These are phyloP conservation scores for Nymphalis polychloros DNA, from an alignment of 2,888 invertebrate genomes.

Conservation along the genomic window DNA sequence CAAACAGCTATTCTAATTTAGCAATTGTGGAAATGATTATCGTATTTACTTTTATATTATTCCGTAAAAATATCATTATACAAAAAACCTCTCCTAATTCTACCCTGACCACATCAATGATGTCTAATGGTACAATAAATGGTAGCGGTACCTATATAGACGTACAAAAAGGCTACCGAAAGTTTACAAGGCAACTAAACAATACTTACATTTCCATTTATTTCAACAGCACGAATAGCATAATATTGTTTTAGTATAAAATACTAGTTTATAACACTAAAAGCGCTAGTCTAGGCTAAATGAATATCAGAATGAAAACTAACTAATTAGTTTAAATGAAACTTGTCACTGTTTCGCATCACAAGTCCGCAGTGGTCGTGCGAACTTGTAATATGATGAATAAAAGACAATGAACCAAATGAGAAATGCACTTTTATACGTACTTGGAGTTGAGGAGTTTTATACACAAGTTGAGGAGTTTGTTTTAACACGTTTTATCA, in stretches of 20 bases:
- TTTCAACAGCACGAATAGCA: not conserved
- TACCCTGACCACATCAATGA: no score
- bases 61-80: no score
- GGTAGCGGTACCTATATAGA: no score
- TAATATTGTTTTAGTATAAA: not conserved
- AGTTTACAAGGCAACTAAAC: not conserved
- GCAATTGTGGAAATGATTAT: no score
- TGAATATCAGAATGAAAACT: constrained; percentile 9
- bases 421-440: constrained; percentile 16
- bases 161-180: no score
- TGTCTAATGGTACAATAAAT: no score
- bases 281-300: not conserved
- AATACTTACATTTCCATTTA: not conserved
- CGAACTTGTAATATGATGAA: constrained; percentile 18
- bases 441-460: constrained; percentile 3
- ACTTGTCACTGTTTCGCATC: constrained; percentile 19
- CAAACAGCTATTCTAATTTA: no score
- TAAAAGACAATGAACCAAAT: constrained; percentile 16
- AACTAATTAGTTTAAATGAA: constrained; percentile 18
- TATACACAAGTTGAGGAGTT: constrained; percentile 9
- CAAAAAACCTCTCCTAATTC: no score
- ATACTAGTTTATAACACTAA: not conserved
- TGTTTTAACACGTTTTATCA: constrained; percentile 10
- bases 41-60: no score
- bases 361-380: constrained; percentile 5